Percentiles rank a stretch among this genome's conserved stretches.
Conservation (phyloP, 2,113 vertebrate genomes). For the Montifringilla adamsi region DNA sequence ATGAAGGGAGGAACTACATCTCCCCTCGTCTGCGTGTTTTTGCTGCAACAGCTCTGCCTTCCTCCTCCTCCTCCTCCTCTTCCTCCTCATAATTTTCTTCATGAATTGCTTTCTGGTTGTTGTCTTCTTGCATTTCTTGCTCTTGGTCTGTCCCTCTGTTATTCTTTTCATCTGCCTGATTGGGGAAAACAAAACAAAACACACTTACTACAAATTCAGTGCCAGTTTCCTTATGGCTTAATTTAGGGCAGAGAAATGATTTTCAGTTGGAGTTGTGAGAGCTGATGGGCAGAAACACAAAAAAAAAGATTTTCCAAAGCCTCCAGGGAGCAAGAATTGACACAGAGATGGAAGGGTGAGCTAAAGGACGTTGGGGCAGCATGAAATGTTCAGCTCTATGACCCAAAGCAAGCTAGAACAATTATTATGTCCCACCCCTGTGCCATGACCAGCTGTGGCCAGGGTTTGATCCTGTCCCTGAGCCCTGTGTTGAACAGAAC, state of each 20-base stretch:
- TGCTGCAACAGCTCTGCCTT: slow-evolving; percentile 69
- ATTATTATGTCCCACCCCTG: neutral
- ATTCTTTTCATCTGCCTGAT: slow-evolving; percentile 72
- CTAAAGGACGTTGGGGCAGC: neutral
- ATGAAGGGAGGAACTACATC: slow-evolving; percentile 77
- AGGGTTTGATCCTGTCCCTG: neutral
- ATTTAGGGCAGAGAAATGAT: neutral
- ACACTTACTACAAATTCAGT: neutral
- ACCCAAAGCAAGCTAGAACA: neutral
- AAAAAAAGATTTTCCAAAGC: neutral
- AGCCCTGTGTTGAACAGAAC: neutral
- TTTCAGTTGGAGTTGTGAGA: neutral
- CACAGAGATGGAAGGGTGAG: neutral
- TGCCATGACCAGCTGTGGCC: accelerated
- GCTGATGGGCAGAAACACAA: neutral
- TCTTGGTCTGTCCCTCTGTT: slow-evolving; percentile 69
- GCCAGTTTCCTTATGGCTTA: neutral
- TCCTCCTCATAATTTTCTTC: slow-evolving; percentile 91
- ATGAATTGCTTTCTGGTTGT: slow-evolving; percentile 68
- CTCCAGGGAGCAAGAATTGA: neutral
- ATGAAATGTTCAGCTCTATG: neutral
- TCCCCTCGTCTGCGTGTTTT: slow-evolving; percentile 83
- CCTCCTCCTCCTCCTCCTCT: slow-evolving; percentile 84
- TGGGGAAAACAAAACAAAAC: neutral
- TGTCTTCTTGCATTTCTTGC: slow-evolving; percentile 58